Evolutionary conservation across 2,113 vertebrate species (phyloP).

Genomic region (Zapus hudsonius): DNA sequence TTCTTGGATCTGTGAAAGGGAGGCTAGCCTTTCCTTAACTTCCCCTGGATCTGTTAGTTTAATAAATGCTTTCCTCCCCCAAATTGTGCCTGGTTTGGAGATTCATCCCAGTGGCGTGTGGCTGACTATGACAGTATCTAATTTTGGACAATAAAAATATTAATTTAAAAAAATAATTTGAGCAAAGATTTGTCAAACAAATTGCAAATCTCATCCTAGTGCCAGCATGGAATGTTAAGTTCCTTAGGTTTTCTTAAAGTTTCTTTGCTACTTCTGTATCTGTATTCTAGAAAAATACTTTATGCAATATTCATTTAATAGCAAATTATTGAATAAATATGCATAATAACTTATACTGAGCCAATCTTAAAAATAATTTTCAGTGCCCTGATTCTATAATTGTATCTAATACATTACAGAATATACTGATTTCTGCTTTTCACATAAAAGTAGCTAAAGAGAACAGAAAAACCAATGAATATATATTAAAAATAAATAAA

Average conservation of each 20-base stretch:
- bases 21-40: no score
- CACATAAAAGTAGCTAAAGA: background rate
- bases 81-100: no score
- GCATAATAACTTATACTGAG: background rate
- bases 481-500: no score
- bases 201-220: background rate
- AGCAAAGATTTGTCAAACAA: background rate
- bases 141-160: no score
- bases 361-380: constrained; percentile 37
- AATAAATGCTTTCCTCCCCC: no score
- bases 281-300: background rate
- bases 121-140: no score
- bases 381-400: no score
- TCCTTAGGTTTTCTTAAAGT: background rate
- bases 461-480: background rate
- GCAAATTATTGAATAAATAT: background rate
- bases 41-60: no score
- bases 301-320: background rate
- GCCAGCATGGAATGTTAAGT: background rate
- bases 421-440: background rate
- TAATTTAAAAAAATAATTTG: no score
- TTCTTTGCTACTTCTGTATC: background rate
- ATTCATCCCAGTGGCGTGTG: no score
- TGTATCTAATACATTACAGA: background rate
- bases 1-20: no score